Evolutionary conservation across 2,888 invertebrate species (phyloP).

Genomic region (Pollenia angustigena): DNA sequence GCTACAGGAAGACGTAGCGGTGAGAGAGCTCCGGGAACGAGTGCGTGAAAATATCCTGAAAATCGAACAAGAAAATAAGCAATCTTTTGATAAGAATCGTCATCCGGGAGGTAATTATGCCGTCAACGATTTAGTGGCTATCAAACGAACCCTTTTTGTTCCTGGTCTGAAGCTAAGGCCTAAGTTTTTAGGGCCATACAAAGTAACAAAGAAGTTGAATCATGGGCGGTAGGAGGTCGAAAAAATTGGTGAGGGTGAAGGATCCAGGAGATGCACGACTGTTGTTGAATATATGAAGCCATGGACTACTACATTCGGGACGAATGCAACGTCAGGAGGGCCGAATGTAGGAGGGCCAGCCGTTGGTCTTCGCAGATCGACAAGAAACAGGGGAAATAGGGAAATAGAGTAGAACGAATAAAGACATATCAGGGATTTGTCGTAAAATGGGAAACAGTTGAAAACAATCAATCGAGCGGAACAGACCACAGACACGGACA

Average conservation of each 20-base stretch:
- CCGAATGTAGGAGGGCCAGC: constrained; percentile 4
- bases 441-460: too few species aligned
- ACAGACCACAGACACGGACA: too few species aligned
- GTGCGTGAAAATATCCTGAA: constrained; percentile 11
- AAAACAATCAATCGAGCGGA: too few species aligned
- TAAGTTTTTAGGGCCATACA: not conserved
- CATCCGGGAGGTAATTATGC: too few species aligned
- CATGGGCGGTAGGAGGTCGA: not conserved
- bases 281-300: constrained; percentile 10
- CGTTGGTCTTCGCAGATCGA: too few species aligned
- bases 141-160: not conserved
- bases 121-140: too few species aligned
- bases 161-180: constrained; percentile 1
- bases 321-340: constrained; percentile 18
- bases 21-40: not conserved
- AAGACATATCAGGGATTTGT: too few species aligned
- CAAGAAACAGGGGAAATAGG: too few species aligned
- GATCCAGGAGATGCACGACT: not conserved
- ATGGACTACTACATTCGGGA: constrained; percentile 16
- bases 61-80: constrained; percentile 10
- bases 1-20: not conserved
- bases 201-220: not conserved
- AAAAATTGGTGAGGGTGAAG: not conserved
- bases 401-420: too few species aligned
- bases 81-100: not conserved